Evolutionary conservation across 2,113 vertebrate species (phyloP).

Genomic region (Natator depressus): DNA sequence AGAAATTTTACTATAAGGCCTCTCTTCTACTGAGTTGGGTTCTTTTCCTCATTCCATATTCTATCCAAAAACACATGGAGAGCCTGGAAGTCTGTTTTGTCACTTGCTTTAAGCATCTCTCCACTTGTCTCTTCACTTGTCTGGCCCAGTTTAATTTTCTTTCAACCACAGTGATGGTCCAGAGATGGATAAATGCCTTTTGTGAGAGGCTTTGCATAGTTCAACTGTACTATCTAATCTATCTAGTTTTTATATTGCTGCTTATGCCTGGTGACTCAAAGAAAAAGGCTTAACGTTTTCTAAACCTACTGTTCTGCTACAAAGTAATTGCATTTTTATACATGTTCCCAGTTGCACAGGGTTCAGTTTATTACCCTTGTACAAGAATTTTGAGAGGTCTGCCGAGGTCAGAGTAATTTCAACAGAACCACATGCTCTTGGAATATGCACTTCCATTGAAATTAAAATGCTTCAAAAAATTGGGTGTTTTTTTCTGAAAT

Average conservation of each 20-base stretch:
- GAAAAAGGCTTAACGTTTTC: no score
- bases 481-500: not conserved
- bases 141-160: no score
- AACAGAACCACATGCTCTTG: not conserved
- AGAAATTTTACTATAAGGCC: not conserved
- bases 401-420: not conserved
- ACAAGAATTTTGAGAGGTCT: not conserved
- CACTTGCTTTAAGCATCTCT: no score
- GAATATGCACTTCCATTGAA: not conserved
- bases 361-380: not conserved
- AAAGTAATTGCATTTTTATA: not conserved
- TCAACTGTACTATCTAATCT: not conserved
- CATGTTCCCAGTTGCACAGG: not conserved
- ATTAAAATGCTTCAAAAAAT: not conserved
- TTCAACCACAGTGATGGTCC: no score
- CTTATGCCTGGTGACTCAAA: not conserved
- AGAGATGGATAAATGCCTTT: not conserved
- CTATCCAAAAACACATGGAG: no score
- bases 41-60: no score
- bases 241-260: not conserved
- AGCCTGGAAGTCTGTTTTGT: no score
- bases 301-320: no score
- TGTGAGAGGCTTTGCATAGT: not conserved
- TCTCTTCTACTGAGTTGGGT: no score
- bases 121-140: no score